These are phyloP conservation scores for Eulemur macaco DNA, from an alignment of 2,113 vertebrate species.

Conservation along the genomic window DNA sequence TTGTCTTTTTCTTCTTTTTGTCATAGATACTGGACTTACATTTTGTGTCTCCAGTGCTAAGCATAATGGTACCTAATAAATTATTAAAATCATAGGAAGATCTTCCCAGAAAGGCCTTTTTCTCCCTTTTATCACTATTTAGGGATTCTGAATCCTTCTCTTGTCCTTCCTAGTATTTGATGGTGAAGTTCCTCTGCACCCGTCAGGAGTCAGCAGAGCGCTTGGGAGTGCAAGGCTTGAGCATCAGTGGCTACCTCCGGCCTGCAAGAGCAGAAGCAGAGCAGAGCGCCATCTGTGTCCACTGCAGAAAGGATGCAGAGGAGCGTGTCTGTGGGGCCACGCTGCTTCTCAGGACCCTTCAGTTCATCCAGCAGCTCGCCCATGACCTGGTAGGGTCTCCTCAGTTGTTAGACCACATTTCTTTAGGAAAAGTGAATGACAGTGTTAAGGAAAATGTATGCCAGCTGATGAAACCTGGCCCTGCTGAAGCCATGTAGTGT, in stretches of 20 bases:
- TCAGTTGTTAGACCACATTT: neutral
- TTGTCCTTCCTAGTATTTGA: constrained; percentile 89
- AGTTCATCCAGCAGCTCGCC: constrained; percentile 96
- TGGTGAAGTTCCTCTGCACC: constrained; percentile 97
- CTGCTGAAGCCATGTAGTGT: neutral
- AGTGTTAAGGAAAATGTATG: neutral
- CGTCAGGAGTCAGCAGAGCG: constrained; percentile 95
- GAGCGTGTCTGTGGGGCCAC: constrained; percentile 87
- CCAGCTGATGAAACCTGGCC: neutral
- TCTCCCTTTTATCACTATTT: neutral
- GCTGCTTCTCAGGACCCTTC: constrained; percentile 93
- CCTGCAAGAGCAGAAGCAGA: constrained; percentile 82
- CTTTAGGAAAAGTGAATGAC: neutral
- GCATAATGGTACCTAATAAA: neutral
- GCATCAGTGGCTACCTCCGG: constrained; percentile 92
- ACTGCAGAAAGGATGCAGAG: constrained; percentile 74
- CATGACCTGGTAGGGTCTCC: constrained; percentile 90
- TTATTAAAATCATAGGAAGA: neutral
- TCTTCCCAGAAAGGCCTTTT: neutral
- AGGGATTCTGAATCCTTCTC: neutral
- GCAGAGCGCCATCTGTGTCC: constrained; percentile 82
- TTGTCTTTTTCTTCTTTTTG: neutral
- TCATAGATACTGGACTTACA: neutral
- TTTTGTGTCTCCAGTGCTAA: neutral
- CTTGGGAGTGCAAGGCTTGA: constrained; percentile 93